These are phyloP conservation scores for Valencia hispanica DNA, from an alignment of 2,797 vertebrate genomes.

Conservation along the genomic window DNA sequence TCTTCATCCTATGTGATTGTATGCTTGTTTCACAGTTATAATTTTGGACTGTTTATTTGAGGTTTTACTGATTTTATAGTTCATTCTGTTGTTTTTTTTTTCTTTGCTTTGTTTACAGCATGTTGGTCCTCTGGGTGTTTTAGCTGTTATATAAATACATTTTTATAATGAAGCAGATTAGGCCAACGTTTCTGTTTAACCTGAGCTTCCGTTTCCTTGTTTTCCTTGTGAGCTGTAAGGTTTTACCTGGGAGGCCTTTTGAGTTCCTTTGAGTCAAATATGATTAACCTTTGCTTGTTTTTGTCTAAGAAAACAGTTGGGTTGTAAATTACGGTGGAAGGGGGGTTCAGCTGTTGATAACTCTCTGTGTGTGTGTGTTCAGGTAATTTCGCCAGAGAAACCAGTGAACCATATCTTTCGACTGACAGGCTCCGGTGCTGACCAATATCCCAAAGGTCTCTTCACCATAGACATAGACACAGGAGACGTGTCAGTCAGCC, in stretches of 20 bases:
- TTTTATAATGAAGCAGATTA: not conserved
- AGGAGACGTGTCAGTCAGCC: conserved; percentile 91
- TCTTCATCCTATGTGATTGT: no score
- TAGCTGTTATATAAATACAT: no score
- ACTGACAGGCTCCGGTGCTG: conserved; percentile 91
- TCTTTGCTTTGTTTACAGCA: no score
- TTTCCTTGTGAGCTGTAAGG: not conserved
- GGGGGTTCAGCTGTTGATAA: not conserved
- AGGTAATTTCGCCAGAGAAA: conserved; percentile 90
- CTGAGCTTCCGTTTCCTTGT: not conserved
- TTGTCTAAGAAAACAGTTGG: conserved; percentile 5
- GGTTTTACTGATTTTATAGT: no score
- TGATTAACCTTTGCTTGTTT: not conserved
- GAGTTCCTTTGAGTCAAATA: conserved; percentile 11
- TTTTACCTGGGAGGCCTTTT: conserved; percentile 42
- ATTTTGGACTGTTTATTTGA: no score
- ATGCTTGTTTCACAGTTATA: no score
- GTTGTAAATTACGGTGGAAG: conserved; percentile 13
- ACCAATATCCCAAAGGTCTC: conserved; percentile 91
- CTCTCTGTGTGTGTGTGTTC: conserved; percentile 20
- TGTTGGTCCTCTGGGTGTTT: no score
- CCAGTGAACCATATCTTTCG: conserved; percentile 87
- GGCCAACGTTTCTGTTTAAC: not conserved
- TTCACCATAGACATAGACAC: conserved; percentile 91
- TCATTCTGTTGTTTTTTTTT: no score